Percentiles rank a stretch among this genome's conserved stretches.
These are phyloP conservation scores for Gymnoscopelus microlampas DNA, from an alignment of 2,797 vertebrate species.

Conservation along the genomic window DNA sequence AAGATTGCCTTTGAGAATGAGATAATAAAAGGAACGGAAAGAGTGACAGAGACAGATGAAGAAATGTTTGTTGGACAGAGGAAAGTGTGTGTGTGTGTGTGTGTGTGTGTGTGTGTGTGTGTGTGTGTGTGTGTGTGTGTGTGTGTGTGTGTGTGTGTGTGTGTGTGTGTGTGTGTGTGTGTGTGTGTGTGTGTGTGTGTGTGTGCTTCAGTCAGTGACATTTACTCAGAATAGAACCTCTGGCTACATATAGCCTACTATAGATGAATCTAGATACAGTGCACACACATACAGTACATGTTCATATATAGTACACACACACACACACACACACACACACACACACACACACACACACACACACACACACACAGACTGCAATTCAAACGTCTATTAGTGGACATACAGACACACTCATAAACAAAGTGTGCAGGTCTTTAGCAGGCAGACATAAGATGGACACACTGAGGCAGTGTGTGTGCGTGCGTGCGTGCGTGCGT, in stretches of 20 bases:
- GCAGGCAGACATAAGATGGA: too few relatives aligned
- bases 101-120: slow-evolving; percentile 1
- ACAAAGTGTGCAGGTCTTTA: too few relatives aligned
- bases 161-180: too few relatives aligned
- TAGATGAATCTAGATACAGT: slow-evolving; percentile 9
- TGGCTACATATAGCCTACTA: too few relatives aligned
- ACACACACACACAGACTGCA: not conserved
- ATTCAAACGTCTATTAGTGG: too few relatives aligned
- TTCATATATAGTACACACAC: not conserved
- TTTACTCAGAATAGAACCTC: too few relatives aligned
- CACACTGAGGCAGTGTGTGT: too few relatives aligned
- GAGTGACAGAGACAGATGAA: slow-evolving; percentile 18
- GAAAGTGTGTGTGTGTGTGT: not conserved
- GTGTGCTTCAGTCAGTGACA: too few relatives aligned
- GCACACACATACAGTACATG: not conserved
- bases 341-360: slow-evolving; percentile 15
- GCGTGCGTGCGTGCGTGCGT: too few relatives aligned
- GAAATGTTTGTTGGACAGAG: not conserved
- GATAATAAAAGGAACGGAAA: not conserved
- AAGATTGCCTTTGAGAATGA: not conserved
- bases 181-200: too few relatives aligned
- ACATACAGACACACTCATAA: too few relatives aligned
- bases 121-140: not conserved
- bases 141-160: too few relatives aligned
- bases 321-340: slow-evolving; percentile 5